These are phyloP conservation scores for Vollenhovia emeryi DNA, from an alignment of 1,140 invertebrate species.

Conservation along the genomic window DNA sequence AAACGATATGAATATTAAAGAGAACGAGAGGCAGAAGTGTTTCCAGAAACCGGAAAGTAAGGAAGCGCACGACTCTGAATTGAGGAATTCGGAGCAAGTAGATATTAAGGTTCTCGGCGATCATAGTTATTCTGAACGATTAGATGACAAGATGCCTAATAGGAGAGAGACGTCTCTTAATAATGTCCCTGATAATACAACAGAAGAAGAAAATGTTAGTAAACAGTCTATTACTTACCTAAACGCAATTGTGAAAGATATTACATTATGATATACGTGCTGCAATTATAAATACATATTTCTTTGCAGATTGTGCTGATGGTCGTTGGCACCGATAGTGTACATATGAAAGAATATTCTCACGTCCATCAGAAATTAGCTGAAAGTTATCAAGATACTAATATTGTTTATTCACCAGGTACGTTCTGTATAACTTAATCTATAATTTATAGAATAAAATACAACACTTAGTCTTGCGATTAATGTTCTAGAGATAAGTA, in stretches of 20 bases:
- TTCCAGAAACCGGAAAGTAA: constrained; percentile 66
- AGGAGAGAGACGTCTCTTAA: constrained; percentile 64
- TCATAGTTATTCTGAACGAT: constrained; percentile 82
- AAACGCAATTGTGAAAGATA: not conserved
- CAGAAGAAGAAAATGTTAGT: constrained; percentile 77
- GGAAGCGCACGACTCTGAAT: constrained; percentile 58
- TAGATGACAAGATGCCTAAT: constrained; percentile 70
- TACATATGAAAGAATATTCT: constrained; percentile 82
- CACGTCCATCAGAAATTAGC: constrained; percentile 75
- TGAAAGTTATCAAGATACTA: constrained; percentile 58
- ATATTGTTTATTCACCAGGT: constrained; percentile 57
- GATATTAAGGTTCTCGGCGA: constrained; percentile 79
- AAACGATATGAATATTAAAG: constrained; percentile 77
- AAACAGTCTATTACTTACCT: not conserved
- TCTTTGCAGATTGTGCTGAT: constrained; percentile 84
- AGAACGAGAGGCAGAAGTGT: constrained; percentile 75
- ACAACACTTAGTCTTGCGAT: not conserved
- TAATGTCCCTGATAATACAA: constrained; percentile 73
- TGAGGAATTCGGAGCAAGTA: constrained; percentile 47
- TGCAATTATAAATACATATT: constrained; percentile 59
- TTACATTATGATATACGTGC: not conserved
- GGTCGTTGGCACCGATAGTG: constrained; percentile 82
- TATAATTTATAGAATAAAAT: constrained; percentile 7
- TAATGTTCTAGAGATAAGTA: not conserved
- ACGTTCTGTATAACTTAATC: not conserved